These are phyloP conservation scores for Lingula anatina DNA, from an alignment of 2,888 invertebrate species.

Conservation along the genomic window DNA sequence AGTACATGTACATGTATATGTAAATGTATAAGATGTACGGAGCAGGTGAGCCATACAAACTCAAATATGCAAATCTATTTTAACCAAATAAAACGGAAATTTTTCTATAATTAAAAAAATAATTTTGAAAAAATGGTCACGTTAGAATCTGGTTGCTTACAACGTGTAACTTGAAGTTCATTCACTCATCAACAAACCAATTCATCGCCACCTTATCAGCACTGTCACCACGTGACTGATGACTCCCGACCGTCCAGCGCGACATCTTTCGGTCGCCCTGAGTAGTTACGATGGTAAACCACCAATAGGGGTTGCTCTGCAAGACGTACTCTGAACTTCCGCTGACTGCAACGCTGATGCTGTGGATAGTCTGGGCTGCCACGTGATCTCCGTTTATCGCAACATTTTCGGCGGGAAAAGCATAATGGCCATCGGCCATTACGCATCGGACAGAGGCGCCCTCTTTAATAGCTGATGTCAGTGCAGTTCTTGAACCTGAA, in stretches of 20 bases:
- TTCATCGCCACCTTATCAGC: constrained; percentile 16
- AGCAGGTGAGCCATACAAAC: too few species aligned
- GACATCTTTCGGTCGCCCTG: constrained; percentile 16
- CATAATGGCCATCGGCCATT: not conserved
- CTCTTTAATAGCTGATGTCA: not conserved
- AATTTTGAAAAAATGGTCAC: too few species aligned
- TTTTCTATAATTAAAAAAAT: too few species aligned
- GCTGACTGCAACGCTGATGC: not conserved
- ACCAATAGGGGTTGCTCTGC: constrained; percentile 12
- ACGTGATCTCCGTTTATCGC: not conserved
- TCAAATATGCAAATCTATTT: too few species aligned
- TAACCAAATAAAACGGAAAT: too few species aligned
- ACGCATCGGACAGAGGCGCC: not conserved
- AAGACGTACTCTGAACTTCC: not conserved
- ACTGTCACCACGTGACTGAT: constrained; percentile 17
- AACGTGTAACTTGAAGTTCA: not conserved
- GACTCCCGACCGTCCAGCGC: constrained; percentile 17
- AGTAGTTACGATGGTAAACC: constrained; percentile 18
- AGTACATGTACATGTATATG: too few species aligned
- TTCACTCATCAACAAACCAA: constrained; percentile 17
- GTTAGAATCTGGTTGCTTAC: not conserved
- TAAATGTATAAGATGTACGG: too few species aligned
- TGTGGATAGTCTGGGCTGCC: not conserved
- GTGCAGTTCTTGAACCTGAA: not conserved
- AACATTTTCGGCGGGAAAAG: not conserved